Evolutionary conservation across 53 echinoderm and acorn worm genomes (phyloP), one percentile per base, ranked within the genome.

Genomic region (Hippasteria phrygiana): DNA sequence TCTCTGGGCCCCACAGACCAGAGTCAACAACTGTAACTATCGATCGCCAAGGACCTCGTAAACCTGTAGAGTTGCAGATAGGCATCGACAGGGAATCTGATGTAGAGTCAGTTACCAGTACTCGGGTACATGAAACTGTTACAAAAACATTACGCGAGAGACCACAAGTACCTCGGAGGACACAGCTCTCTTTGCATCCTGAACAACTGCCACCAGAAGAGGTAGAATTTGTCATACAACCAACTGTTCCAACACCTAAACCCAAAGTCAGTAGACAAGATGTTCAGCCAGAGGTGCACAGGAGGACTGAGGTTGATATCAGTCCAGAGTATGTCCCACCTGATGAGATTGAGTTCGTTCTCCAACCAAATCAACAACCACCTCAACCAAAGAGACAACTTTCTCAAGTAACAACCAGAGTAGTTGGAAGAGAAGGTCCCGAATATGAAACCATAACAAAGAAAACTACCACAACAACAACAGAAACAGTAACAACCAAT

Each of bases 11-110:
- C 16, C 54, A 77, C 35, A 71, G 46, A 14, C 92, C 81, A 35
- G 92, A 92, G 62, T 88, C 85, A 45, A 91, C 93, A 8, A 88
- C 87, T 79, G 74, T 91, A 51, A 87, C 87, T 28, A 93, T 93
- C 43, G 93, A 93, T 34, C 91, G 91, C 26, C 73, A 74, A 56
- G 70, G 62, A 64, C 95, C 93, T 69, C 77, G 77, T 1, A 88
- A 88, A 74, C 91, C 95, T n/a, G 81, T 95, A 3, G 94, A 91
- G 71, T 94, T 95, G 42, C 90, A 92, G 37, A 92, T 95, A 65
- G 95, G 93, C 54, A 88, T 89, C 55, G 64, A 75, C 78, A 33
- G 67, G 35, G 88, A 73, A 54, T 92, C 73, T 42, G 59, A 87
- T 71, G 85, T 85, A 17, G 85, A 85, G 26, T 85, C 85, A 1